Conservation (phyloP, 2,888 invertebrate genomes). For the Cheilosia variabilis region DNA sequence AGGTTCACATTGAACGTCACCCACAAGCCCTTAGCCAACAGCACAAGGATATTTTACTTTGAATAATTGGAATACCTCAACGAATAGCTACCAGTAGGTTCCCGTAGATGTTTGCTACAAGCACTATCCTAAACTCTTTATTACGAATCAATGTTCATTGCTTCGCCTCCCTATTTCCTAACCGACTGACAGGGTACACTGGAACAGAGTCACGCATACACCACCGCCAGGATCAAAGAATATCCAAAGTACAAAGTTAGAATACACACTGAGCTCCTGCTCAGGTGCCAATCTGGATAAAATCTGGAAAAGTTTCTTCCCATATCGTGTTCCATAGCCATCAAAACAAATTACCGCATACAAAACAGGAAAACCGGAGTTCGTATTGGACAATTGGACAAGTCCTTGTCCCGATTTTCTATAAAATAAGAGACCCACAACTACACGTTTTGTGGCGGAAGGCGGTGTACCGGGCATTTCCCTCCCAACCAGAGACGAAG, state of each 20-base stretch:
- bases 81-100: too few species aligned
- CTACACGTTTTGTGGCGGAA: slow-evolving; percentile 11
- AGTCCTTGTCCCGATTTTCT: slow-evolving; percentile 40
- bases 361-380: slow-evolving; percentile 44
- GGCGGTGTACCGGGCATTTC: not conserved
- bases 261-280: not conserved
- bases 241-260: slow-evolving; percentile 7
- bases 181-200: slow-evolving; percentile 6
- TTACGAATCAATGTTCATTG: slow-evolving; percentile 14
- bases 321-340: slow-evolving; percentile 56
- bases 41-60: too few species aligned
- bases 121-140: not conserved
- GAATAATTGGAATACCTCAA: too few species aligned
- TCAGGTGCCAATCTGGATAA: slow-evolving; percentile 41
- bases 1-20: too few species aligned
- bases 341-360: slow-evolving; percentile 61
- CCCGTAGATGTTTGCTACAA: not conserved
- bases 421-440: slow-evolving; percentile 43
- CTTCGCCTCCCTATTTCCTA: not conserved
- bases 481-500: slow-evolving; percentile 5
- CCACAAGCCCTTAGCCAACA: too few species aligned
- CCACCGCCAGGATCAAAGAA: not conserved
- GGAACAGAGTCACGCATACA: not conserved
- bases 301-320: slow-evolving; percentile 58
- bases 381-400: slow-evolving; percentile 57